A percentile compares a stretch with the other conserved stretches of the same genome.
phyloP scores from a whole-genome alignment of 2,113 vertebrate species.

The Argyrosomus japonicus region DNA sequence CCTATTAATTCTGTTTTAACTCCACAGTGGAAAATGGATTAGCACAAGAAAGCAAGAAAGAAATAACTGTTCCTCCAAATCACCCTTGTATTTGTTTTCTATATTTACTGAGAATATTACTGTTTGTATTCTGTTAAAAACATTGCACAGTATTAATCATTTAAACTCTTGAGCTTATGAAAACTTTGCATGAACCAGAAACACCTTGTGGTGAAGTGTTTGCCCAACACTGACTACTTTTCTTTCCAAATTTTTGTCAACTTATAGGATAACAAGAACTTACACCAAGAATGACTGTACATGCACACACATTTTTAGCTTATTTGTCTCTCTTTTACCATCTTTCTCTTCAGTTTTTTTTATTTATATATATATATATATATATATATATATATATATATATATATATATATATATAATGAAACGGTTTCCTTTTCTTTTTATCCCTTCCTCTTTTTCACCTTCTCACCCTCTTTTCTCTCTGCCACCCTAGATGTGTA shows the following conservation, averaged over 20 bases:
- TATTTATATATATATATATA: not conserved
- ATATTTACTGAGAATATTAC: not conserved
- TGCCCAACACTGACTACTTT: not conserved
- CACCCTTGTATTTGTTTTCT: not conserved
- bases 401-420: too few species aligned
- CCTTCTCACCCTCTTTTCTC: not conserved
- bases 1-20: slow-evolving; percentile 63
- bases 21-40: slow-evolving; percentile 56
- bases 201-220: not conserved
- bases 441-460: not conserved
- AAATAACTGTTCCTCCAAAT: slow-evolving; percentile 6
- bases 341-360: not conserved
- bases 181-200: slow-evolving; percentile 2
- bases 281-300: not conserved
- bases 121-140: slow-evolving; percentile 5
- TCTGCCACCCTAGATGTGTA: not conserved
- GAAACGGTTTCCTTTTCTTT: not conserved
- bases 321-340: not conserved
- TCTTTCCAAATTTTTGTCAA: not conserved
- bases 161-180: slow-evolving; percentile 5
- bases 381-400: too few species aligned
- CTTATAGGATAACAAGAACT: not conserved
- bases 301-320: not conserved
- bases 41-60: slow-evolving; percentile 12
- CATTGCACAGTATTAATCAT: not conserved